These are phyloP conservation scores for Oreohelix idahoensis DNA, from an alignment of 1,140 invertebrate species.

Conservation along the genomic window DNA sequence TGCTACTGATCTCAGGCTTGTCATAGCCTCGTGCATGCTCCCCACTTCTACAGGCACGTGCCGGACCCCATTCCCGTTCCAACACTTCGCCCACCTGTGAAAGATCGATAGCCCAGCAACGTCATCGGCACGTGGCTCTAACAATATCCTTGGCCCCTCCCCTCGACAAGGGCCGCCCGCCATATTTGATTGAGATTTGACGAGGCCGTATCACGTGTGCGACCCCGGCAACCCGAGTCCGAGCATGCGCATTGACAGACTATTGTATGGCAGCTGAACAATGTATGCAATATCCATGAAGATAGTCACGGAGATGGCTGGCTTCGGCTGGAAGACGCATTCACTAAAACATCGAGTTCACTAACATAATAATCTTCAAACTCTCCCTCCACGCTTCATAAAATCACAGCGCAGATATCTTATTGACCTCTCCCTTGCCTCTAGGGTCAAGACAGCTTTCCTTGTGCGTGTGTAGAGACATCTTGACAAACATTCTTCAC, in stretches of 20 bases:
- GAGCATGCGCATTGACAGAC: neutral
- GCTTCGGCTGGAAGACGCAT: neutral
- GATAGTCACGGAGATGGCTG: neutral
- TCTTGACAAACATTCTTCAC: neutral
- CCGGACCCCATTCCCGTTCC: neutral
- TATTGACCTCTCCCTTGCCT: neutral
- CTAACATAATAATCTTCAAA: neutral
- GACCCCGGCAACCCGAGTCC: neutral
- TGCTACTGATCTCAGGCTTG: neutral
- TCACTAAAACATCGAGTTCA: neutral
- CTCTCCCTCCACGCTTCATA: neutral
- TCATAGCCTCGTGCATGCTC: neutral
- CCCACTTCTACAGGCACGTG: neutral
- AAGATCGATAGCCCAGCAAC: slow-evolving; percentile 25
- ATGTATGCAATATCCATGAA: slow-evolving; percentile 25
- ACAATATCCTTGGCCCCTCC: slow-evolving; percentile 29
- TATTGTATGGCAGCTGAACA: neutral
- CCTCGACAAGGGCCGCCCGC: neutral
- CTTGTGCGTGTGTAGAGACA: neutral
- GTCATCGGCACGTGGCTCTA: slow-evolving; percentile 25
- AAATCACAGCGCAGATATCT: neutral
- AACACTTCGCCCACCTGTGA: slow-evolving; percentile 34
- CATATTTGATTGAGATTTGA: slow-evolving; percentile 32
- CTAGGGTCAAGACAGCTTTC: neutral
- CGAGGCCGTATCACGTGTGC: slow-evolving; percentile 20